Percentiles rank a stretch among this genome's conserved stretches.
Evolutionary conservation across 2,113 vertebrate species (phyloP).

Genomic region (Semicossyphus pulcher): DNA sequence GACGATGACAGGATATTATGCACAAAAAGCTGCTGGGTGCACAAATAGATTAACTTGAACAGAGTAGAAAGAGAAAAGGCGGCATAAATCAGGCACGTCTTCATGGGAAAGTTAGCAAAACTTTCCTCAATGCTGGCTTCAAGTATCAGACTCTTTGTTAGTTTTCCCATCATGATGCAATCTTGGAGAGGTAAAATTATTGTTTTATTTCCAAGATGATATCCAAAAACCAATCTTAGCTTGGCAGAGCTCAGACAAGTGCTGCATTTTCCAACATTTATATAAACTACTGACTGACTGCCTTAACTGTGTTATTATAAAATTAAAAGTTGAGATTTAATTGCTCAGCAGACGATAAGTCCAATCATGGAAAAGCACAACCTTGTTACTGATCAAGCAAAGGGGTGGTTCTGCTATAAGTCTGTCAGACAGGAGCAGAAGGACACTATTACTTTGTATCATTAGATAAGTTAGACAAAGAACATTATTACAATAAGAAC

Average conservation of each 20-base stretch:
- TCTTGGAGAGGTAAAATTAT: background rate
- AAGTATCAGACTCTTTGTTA: background rate
- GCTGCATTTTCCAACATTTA: background rate
- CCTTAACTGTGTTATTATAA: background rate
- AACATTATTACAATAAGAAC: no score
- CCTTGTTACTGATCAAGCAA: no score
- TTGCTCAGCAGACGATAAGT: no score
- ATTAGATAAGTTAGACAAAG: no score
- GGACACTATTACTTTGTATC: no score
- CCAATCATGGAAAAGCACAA: no score
- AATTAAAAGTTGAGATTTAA: slow-evolving; percentile 3
- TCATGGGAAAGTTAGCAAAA: slow-evolving; percentile 11
- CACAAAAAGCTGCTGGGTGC: slow-evolving; percentile 16
- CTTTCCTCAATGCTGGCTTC: background rate
- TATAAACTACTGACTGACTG: background rate
- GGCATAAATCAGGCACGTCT: background rate
- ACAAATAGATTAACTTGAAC: slow-evolving; percentile 30
- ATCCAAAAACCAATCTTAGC: background rate
- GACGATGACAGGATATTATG: slow-evolving; percentile 33
- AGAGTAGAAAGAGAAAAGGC: slow-evolving; percentile 1
- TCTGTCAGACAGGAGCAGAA: no score
- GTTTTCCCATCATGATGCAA: slow-evolving; percentile 11
- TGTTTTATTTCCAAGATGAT: background rate
- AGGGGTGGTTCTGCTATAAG: no score
- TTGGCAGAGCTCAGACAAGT: background rate